A percentile compares a stretch with the other conserved stretches of the same genome.
phyloP scores from a whole-genome alignment of 2,113 vertebrate genomes.

The Podarcis muralis region DNA sequence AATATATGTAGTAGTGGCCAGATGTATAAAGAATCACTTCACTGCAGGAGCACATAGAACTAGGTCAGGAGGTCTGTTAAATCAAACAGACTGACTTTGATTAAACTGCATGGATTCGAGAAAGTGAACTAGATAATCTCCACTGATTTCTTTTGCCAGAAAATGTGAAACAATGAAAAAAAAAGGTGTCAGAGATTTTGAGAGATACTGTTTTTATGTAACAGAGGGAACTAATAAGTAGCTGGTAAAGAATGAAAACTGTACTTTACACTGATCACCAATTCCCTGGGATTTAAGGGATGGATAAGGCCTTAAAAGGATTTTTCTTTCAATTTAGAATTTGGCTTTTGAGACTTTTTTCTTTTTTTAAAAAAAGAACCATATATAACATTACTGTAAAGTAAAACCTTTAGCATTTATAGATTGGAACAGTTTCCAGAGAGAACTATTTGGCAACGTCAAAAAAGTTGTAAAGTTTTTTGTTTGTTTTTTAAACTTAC shows the following conservation, averaged over 20 bases:
- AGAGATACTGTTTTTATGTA: not conserved
- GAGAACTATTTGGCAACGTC: not conserved
- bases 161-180: not conserved
- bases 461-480: not conserved
- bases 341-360: not conserved
- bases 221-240: not conserved
- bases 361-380: not conserved
- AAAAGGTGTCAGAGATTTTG: not conserved
- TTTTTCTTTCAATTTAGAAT: not conserved
- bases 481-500: not conserved
- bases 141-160: not conserved
- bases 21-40: not conserved
- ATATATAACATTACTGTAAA: constrained; percentile 6
- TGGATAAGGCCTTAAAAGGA: constrained; percentile 10
- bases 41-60: not conserved
- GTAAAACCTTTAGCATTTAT: constrained; percentile 9
- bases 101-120: not conserved
- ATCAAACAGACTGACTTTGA: not conserved
- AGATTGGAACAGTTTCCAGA: not conserved
- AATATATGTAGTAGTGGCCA: too few relatives aligned
- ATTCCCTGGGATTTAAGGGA: not conserved
- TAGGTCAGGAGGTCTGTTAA: not conserved
- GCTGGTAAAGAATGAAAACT: not conserved
- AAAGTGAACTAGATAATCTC: not conserved
- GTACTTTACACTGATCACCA: not conserved